These are phyloP conservation scores for Cepphus grylle DNA, from an alignment of 2,113 vertebrate genomes.

Conservation along the genomic window DNA sequence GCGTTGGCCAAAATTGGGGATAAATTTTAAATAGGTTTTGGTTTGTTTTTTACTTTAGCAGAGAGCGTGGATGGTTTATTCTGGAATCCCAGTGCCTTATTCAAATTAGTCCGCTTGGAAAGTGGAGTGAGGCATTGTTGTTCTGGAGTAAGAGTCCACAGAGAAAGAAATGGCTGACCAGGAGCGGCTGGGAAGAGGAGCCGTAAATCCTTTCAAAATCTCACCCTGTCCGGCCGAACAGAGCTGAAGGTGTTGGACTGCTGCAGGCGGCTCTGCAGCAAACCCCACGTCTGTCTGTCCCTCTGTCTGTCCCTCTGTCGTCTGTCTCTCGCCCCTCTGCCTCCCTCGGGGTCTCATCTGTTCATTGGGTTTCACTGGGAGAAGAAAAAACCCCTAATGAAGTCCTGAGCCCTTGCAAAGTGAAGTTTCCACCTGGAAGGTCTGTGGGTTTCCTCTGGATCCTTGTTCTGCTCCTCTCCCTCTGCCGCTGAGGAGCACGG, in stretches of 20 bases:
- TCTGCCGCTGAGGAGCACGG: background rate
- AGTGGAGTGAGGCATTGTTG: background rate
- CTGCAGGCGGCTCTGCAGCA: background rate
- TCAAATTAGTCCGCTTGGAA: background rate
- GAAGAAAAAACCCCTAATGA: background rate
- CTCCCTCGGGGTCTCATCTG: fast-evolving
- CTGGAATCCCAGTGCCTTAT: background rate
- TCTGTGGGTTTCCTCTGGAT: background rate
- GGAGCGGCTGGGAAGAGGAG: background rate
- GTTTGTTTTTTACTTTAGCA: background rate
- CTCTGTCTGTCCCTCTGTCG: too few relatives aligned
- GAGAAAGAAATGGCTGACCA: background rate
- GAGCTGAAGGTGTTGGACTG: background rate
- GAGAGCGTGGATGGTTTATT: background rate
- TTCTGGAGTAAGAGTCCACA: background rate
- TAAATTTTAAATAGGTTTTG: background rate
- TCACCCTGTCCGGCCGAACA: fast-evolving
- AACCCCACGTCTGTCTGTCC: background rate
- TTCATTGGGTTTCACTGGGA: background rate
- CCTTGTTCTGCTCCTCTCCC: background rate
- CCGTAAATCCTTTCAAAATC: background rate
- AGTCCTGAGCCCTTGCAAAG: background rate
- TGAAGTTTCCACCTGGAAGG: background rate
- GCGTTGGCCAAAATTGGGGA: background rate
- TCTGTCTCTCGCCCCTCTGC: too few relatives aligned